A percentile compares a stretch with the other conserved stretches of the same genome.
These are phyloP conservation scores for Elgaria multicarinata DNA, from an alignment of 2,113 vertebrate species.

Conservation along the genomic window DNA sequence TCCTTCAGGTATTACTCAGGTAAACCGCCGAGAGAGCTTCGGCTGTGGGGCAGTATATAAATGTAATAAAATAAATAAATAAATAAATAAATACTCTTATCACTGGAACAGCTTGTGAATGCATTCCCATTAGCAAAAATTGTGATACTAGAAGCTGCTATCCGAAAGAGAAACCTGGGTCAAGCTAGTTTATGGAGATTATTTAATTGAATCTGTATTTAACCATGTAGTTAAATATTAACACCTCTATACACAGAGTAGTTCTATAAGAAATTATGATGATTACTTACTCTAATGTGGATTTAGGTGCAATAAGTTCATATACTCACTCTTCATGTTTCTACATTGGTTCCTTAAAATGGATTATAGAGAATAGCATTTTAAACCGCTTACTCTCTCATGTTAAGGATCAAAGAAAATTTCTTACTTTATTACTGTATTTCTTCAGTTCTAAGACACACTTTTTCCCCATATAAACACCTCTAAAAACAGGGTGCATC, in stretches of 20 bases:
- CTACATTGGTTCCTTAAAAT: not conserved
- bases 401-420: not conserved
- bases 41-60: no score
- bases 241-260: not conserved
- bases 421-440: no score
- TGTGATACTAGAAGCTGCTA: not conserved
- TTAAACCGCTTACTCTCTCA: not conserved
- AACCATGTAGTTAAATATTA: not conserved
- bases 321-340: not conserved
- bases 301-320: not conserved
- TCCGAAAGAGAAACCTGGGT: not conserved
- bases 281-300: not conserved
- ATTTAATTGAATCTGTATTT: not conserved
- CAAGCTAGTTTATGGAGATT: not conserved
- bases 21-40: no score
- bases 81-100: no score
- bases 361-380: not conserved
- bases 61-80: no score
- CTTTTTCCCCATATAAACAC: no score
- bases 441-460: no score
- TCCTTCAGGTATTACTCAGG: not conserved
- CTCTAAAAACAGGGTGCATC: no score
- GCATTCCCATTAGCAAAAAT: not conserved
- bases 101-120: not conserved
- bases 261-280: not conserved